Conservation (phyloP, 1,140 invertebrate species). For the Galleria mellonella region DNA sequence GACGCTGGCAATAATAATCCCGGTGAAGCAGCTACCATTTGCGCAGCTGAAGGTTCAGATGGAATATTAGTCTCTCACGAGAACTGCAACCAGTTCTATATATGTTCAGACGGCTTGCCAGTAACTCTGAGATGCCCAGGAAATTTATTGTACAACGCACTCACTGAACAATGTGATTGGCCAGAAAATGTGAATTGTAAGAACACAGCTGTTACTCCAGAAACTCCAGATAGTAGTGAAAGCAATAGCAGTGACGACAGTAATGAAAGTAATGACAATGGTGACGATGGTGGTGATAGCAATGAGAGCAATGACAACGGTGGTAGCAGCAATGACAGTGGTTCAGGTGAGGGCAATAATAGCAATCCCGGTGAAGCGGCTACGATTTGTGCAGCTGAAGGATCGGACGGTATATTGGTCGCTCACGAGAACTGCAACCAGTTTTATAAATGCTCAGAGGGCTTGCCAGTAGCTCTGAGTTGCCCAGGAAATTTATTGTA, state of each 20-base stretch:
- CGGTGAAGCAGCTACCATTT: neutral
- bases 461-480: conserved; percentile 6
- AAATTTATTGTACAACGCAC: conserved; percentile 12
- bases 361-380: neutral
- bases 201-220: neutral
- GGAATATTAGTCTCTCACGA: conserved; percentile 20
- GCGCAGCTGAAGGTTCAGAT: conserved; percentile 5
- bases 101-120: conserved; percentile 7
- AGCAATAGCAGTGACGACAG: neutral
- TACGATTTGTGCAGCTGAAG: neutral
- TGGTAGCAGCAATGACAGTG: neutral
- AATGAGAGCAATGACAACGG: neutral
- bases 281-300: neutral
- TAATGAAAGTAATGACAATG: neutral
- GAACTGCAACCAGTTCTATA: conserved; percentile 17
- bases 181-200: conserved; percentile 66
- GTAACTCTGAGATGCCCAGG: conserved; percentile 7
- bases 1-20: neutral
- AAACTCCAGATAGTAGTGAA: neutral
- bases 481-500: conserved; percentile 12
- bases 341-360: neutral
- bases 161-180: conserved; percentile 40
- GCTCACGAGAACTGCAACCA: conserved; percentile 24
- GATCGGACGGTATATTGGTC: conserved; percentile 11
- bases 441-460: conserved; percentile 10